Evolutionary conservation across 2,888 invertebrate genomes (phyloP).

Genomic region (Calliopum simillimum): DNA sequence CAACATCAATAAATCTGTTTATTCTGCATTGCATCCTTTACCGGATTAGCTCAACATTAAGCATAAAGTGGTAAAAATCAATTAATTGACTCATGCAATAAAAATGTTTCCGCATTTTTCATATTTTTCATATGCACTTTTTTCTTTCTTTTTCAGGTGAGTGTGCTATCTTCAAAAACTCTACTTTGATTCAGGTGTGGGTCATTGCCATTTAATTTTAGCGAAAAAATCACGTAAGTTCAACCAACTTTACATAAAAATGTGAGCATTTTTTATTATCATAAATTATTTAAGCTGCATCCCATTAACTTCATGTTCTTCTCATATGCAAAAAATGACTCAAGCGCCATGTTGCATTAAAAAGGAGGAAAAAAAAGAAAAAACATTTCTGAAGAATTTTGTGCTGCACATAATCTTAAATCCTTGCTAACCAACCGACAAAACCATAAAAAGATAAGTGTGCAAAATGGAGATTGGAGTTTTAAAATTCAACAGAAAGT

Average conservation of each 20-base stretch:
- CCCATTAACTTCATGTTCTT: background rate
- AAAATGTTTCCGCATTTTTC: conserved; percentile 12
- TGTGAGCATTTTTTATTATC: background rate
- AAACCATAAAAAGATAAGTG: background rate
- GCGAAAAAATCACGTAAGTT: conserved; percentile 29
- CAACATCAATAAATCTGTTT: too few species aligned
- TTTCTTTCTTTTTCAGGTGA: conserved; percentile 37
- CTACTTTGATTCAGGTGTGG: background rate
- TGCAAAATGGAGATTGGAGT: too few species aligned
- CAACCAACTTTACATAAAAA: conserved; percentile 19
- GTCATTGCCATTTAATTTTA: background rate
- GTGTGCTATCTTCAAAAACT: conserved; percentile 6
- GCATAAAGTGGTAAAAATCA: too few species aligned
- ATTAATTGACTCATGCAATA: conserved; percentile 38
- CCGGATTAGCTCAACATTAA: too few species aligned
- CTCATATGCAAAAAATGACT: conserved; percentile 19
- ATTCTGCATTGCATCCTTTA: too few species aligned
- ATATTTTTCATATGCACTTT: too few species aligned
- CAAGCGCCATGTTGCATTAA: conserved; percentile 8
- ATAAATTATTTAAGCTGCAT: conserved; percentile 16
- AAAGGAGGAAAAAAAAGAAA: conserved; percentile 21
- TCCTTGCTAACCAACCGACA: conserved; percentile 21
- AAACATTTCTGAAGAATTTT: too few species aligned
- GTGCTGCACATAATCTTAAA: background rate
- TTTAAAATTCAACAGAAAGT: too few species aligned